Evolutionary conservation across 2,113 vertebrate species (phyloP).

Genomic region (Halcyon senegalensis): DNA sequence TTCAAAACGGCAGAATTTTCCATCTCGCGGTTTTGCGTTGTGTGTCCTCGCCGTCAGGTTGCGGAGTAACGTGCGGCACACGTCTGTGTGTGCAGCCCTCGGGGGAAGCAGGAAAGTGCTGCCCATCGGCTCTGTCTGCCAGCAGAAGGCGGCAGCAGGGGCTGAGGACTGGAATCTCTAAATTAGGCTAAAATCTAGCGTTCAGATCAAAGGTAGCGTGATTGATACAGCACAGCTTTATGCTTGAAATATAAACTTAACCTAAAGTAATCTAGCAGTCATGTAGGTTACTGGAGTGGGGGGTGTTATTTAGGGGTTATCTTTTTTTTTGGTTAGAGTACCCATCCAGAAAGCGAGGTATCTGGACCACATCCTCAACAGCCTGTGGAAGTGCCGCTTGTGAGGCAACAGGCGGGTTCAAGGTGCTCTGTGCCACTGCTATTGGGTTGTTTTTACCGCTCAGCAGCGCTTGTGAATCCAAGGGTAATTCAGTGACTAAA

Average conservation of each 20-base stretch:
- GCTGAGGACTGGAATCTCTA: not conserved
- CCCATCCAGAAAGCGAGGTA: not conserved
- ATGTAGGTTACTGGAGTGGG: not conserved
- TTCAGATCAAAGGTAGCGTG: not conserved
- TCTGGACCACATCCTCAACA: not conserved
- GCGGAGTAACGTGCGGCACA: not conserved
- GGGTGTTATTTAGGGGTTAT: not conserved
- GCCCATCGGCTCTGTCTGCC: not conserved
- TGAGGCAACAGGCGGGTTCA: not conserved
- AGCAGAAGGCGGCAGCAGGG: not conserved
- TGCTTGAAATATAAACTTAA: not conserved
- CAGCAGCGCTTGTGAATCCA: not conserved
- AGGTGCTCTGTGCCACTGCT: not conserved
- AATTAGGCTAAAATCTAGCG: not conserved
- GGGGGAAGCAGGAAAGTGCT: not conserved
- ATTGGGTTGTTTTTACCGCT: fast-evolving
- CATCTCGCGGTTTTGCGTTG: not conserved
- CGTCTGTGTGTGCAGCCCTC: not conserved
- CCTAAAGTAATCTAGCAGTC: not conserved
- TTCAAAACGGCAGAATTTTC: not conserved
- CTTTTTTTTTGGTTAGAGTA: not conserved
- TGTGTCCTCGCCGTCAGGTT: not conserved
- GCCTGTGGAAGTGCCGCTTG: not conserved
- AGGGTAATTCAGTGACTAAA: not conserved
- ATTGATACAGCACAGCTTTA: not conserved